Evolutionary conservation across 2,113 vertebrate species (phyloP), one percentile per base, ranked within the genome.

Genomic region (Forbesichthys agassizii): DNA sequence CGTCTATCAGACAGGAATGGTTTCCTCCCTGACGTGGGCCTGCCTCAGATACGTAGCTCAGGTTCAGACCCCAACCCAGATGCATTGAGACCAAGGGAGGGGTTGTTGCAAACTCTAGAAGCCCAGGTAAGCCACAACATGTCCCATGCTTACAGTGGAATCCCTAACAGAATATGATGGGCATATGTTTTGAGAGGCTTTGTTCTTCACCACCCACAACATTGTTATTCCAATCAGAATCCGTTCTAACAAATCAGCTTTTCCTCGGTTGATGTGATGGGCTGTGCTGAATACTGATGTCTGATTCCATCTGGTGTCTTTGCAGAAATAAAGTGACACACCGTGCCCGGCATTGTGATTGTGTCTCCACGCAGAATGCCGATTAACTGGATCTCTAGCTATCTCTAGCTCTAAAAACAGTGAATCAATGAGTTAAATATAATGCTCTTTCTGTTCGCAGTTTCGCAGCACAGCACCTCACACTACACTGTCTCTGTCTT

Each of bases 261-360:
- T 62, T 48, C 69, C 69, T 74, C 58, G 33, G 33, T 3, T 52
- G 55, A 69, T 62, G 55, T 63, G 51, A 42, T 48, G 1, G 27
- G 47, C 48, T 9, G 58, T n/a, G 46, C 54, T 67, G 79, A 80
- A 82, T 82, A 65, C 61, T 69, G 61, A 80, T 77, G 12, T 52
- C 53, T 66, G 49, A 73, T 64, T 69, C 54, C 57, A 11, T 20
- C 46, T 3, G 4, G 53, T 9, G 12, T 5, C 11, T 20, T 33
- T 16, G 33, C 8, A 16, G 5, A 48, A 62, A 11, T 61, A 10
- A 0, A 53, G 33, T 5, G 8, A 18, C 16, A 61, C 16, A 61
- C 51, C 13, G 14, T 27, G 65, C 18, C 11, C 33, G 16, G 20
- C 63, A 46, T 68, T 59, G 14, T 33, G 11, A 64, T 48, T 18